phyloP scores from a whole-genome alignment of 1,140 invertebrate species.

The Drosophila sp. region DNA sequence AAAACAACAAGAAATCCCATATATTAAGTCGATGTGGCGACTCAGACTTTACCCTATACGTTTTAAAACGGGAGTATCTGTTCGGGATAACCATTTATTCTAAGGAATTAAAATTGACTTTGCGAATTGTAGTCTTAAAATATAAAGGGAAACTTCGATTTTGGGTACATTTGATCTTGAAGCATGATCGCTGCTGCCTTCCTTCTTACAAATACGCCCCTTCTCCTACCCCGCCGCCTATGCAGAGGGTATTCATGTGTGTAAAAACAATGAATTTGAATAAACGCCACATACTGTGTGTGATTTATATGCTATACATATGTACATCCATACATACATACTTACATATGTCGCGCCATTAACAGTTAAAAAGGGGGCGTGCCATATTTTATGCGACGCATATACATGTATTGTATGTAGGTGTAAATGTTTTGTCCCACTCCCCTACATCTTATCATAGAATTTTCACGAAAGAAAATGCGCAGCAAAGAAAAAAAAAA shows the following conservation, averaged over 20 bases:
- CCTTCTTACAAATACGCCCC: neutral
- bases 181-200: too few relatives aligned
- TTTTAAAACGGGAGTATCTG: neutral
- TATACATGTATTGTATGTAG: slow-evolving; percentile 14
- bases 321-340: neutral
- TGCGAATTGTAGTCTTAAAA: too few relatives aligned
- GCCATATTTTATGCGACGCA: slow-evolving; percentile 29
- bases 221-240: too few relatives aligned
- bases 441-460: neutral
- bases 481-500: slow-evolving; percentile 38
- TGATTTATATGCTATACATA: slow-evolving; percentile 59
- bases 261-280: slow-evolving; percentile 58
- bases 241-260: neutral
- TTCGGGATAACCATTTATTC: too few relatives aligned
- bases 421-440: neutral
- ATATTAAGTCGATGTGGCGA: slow-evolving; percentile 22
- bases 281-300: slow-evolving; percentile 41
- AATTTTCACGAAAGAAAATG: slow-evolving; percentile 42
- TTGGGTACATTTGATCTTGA: too few relatives aligned
- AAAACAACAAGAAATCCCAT: slow-evolving; percentile 24
- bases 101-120: too few relatives aligned
- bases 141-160: too few relatives aligned
- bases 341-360: slow-evolving; percentile 16
- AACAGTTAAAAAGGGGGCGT: slow-evolving; percentile 44
- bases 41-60: neutral